phyloP scores from a whole-genome alignment of 2,797 vertebrate species.

The Coluber constrictor region DNA sequence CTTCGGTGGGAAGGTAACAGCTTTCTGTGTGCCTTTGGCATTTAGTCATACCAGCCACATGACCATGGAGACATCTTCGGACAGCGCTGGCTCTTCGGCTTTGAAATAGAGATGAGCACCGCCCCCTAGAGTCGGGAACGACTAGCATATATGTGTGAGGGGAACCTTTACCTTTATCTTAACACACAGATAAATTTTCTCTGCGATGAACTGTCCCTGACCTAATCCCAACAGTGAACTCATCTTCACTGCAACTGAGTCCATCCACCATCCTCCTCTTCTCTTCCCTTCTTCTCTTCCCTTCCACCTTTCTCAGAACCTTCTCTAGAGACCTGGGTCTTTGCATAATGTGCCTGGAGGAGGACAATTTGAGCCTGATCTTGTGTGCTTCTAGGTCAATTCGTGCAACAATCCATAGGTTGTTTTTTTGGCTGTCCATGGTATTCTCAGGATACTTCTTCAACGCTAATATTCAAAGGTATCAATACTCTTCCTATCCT shows the following conservation, averaged over 20 bases:
- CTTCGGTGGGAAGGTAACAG: no score
- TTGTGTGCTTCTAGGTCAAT: background rate
- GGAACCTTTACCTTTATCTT: no score
- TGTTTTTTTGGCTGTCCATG: background rate
- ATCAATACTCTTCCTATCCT: background rate
- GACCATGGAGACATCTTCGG: no score
- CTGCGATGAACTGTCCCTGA: background rate
- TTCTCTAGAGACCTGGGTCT: background rate
- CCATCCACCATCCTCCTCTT: background rate
- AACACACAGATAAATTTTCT: background rate
- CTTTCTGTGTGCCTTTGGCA: no score
- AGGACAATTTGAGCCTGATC: background rate
- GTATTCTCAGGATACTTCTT: background rate
- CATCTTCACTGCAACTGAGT: background rate
- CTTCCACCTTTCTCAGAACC: background rate
- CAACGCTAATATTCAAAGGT: background rate
- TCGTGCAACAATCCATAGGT: background rate
- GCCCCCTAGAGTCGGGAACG: no score
- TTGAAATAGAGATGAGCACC: no score
- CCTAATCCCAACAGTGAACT: background rate
- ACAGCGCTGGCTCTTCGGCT: no score
- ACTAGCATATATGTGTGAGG: no score
- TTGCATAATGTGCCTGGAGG: background rate
- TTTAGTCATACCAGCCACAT: no score
- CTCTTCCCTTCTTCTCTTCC: background rate